A percentile compares a stretch with the other conserved stretches of the same genome.
These are phyloP conservation scores for Meteorus cinctellus DNA, from an alignment of 2,888 invertebrate species.

Conservation along the genomic window DNA sequence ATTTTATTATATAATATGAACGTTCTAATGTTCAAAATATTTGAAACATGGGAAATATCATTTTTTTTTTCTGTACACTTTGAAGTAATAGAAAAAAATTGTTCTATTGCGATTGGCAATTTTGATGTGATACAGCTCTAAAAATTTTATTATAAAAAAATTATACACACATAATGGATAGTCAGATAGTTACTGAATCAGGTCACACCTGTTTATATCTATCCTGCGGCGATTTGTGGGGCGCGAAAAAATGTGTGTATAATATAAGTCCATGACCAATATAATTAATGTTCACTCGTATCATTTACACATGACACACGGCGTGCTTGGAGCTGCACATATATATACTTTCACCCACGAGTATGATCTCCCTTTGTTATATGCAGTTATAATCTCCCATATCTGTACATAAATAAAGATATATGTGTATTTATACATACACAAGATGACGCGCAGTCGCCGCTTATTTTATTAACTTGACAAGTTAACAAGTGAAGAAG, in stretches of 20 bases:
- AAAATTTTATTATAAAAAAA: too few relatives aligned
- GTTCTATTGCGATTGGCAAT: too few relatives aligned
- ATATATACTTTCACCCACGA: slow-evolving; percentile 32
- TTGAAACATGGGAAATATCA: too few relatives aligned
- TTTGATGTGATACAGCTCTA: too few relatives aligned
- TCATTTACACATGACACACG: slow-evolving; percentile 57
- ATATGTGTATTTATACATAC: background rate
- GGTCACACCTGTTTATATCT: background rate
- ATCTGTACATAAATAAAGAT: background rate
- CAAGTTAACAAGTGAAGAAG: slow-evolving; percentile 2
- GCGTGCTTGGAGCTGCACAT: slow-evolving; percentile 44
- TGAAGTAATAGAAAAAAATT: too few relatives aligned
- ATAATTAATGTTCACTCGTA: slow-evolving; percentile 51
- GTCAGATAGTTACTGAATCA: background rate
- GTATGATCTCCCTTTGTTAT: slow-evolving; percentile 44
- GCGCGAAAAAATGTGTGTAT: background rate
- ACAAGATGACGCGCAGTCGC: background rate
- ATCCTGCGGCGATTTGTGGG: background rate
- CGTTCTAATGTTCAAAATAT: too few relatives aligned
- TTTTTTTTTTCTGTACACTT: too few relatives aligned
- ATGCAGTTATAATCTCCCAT: slow-evolving; percentile 31
- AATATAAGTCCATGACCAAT: slow-evolving; percentile 32
- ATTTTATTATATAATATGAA: too few relatives aligned
- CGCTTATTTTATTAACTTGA: too few relatives aligned
- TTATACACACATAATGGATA: too few relatives aligned